Conservation (phyloP, 2,797 vertebrate genomes). For the Adelosebastes latens region DNA sequence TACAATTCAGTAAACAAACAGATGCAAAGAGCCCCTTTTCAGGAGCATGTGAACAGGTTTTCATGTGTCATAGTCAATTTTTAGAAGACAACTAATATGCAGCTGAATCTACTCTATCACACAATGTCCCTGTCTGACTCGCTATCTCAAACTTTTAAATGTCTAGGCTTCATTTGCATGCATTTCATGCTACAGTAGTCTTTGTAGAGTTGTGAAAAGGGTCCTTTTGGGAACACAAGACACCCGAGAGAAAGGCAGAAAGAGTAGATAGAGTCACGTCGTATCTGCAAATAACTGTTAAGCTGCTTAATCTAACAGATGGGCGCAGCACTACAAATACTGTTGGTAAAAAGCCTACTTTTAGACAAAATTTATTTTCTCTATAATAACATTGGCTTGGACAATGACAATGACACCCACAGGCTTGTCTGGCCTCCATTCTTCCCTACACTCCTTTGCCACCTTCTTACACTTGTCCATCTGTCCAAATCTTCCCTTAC, state of each 20-base stretch:
- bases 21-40: not conserved
- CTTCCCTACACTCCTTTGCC: not conserved
- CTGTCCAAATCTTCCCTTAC: conserved; percentile 37
- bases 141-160: conserved; percentile 5
- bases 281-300: conserved; percentile 11
- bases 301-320: conserved; percentile 22
- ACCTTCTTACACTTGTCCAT: not conserved
- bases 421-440: not conserved
- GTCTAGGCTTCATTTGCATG: conserved; percentile 57
- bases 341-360: not conserved
- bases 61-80: not conserved
- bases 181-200: conserved; percentile 58
- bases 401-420: not conserved
- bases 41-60: not conserved
- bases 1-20: not conserved
- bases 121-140: not conserved
- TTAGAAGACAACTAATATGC: not conserved
- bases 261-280: not conserved
- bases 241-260: conserved; percentile 21
- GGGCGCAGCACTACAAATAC: not conserved
- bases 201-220: conserved; percentile 49
- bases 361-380: not conserved
- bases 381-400: not conserved
- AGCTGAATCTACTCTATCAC: not conserved
- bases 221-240: conserved; percentile 41